phyloP scores from a whole-genome alignment of 2,888 invertebrate genomes.

The Argynnis bischoffii region DNA sequence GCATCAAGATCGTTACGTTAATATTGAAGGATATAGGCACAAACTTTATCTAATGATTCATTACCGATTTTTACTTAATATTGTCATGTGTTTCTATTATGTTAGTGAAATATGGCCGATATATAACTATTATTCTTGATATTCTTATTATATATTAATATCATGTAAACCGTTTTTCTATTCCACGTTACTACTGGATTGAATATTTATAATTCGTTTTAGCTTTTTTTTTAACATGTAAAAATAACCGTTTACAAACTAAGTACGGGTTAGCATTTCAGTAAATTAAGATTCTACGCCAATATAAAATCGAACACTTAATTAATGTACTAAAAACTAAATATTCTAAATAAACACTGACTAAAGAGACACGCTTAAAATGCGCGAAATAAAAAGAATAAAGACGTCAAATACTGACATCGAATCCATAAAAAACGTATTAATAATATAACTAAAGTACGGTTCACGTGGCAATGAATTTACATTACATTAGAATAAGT shows the following conservation, averaged over 20 bases:
- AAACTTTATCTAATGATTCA: constrained; percentile 21
- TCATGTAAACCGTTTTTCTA: neutral
- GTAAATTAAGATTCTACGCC: constrained; percentile 23
- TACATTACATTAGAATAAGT: neutral
- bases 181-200: neutral
- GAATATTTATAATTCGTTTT: neutral
- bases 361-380: constrained; percentile 16
- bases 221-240: neutral
- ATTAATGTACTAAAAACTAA: constrained; percentile 11
- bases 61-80: constrained; percentile 15
- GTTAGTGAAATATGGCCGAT: constrained; percentile 22
- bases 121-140: constrained; percentile 9
- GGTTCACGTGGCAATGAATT: constrained; percentile 6
- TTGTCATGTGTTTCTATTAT: constrained; percentile 29
- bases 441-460: constrained; percentile 45
- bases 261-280: constrained; percentile 14
- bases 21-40: constrained; percentile 26
- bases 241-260: neutral
- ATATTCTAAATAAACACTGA: constrained; percentile 1
- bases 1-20: constrained; percentile 13
- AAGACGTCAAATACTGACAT: constrained; percentile 37
- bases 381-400: constrained; percentile 23
- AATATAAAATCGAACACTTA: constrained; percentile 16
- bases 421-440: constrained; percentile 47
- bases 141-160: constrained; percentile 3